These are phyloP conservation scores for Oryzias melastigma DNA, from an alignment of 2,113 vertebrate genomes.

Conservation along the genomic window DNA sequence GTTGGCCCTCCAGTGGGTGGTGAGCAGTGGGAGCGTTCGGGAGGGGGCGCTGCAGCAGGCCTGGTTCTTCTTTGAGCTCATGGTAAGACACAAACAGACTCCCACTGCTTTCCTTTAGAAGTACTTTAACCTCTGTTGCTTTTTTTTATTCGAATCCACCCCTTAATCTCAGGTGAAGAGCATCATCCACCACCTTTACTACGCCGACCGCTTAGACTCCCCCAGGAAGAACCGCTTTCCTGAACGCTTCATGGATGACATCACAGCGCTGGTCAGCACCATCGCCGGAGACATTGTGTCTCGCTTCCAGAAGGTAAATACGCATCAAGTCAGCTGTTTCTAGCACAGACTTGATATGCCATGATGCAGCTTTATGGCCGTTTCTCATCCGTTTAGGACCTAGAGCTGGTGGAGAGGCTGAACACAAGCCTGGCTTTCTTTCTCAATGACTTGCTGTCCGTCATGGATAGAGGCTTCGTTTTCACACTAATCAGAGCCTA, in stretches of 20 bases:
- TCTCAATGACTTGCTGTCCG: constrained; percentile 93
- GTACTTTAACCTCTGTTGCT: not conserved
- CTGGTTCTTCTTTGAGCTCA: constrained; percentile 99
- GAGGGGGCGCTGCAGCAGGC: constrained; percentile 95
- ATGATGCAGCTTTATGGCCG: not conserved
- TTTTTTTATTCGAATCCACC: not conserved
- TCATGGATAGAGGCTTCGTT: constrained; percentile 98
- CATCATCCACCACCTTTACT: constrained; percentile 97
- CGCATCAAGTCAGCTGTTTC: not conserved
- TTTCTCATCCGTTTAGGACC: constrained; percentile 79
- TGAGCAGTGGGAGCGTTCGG: constrained; percentile 96
- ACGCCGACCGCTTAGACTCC: constrained; percentile 92
- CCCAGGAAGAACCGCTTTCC: constrained; percentile 94
- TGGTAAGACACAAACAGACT: constrained; percentile 81
- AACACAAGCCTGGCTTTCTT: constrained; percentile 97
- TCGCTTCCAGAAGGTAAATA: constrained; percentile 94
- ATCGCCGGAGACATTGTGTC: constrained; percentile 93
- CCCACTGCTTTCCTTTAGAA: not conserved
- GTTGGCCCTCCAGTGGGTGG: constrained; percentile 97
- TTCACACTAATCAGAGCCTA: constrained; percentile 89
- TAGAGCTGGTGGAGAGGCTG: constrained; percentile 95
- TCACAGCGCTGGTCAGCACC: constrained; percentile 93
- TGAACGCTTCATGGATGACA: constrained; percentile 98
- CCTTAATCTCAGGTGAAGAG: constrained; percentile 87
- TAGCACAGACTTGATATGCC: not conserved